Conservation (phyloP, 2,113 vertebrate species). For the Gnathonemus longibarbis region DNA sequence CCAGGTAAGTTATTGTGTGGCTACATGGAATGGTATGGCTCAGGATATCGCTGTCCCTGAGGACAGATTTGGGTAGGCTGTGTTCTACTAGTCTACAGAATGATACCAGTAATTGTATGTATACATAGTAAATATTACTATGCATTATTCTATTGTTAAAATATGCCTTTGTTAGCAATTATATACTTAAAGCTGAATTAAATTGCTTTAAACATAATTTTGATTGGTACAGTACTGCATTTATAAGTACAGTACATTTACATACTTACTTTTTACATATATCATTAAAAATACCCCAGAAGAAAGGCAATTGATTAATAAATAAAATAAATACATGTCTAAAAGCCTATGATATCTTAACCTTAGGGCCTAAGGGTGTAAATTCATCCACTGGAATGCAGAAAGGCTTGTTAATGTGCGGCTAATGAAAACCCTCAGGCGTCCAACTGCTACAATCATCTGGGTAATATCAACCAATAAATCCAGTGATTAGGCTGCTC, state of each 20-base stretch:
- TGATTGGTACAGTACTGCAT: not conserved
- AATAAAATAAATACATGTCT: not conserved
- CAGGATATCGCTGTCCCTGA: not conserved
- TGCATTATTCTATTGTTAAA: not conserved
- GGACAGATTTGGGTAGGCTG: not conserved
- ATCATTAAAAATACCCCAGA: not conserved
- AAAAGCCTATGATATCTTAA: not conserved
- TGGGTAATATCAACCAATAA: constrained; percentile 99
- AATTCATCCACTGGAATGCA: constrained; percentile 75
- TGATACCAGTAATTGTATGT: not conserved
- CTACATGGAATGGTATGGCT: not conserved
- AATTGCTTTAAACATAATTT: not conserved
- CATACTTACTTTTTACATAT: not conserved
- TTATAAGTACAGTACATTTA: not conserved
- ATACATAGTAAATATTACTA: not conserved
- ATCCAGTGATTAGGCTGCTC: constrained; percentile 91
- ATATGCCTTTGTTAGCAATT: not conserved
- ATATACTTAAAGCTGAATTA: not conserved
- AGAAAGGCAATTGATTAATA: not conserved
- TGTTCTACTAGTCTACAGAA: not conserved
- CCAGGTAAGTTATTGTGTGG: not conserved
- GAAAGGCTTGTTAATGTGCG: constrained; percentile 87
- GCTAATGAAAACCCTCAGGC: constrained; percentile 92
- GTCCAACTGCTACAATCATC: constrained; percentile 95
- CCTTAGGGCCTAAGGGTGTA: constrained; percentile 70